phyloP scores from a whole-genome alignment of 2,888 invertebrate species.

The Spicauda simplicius region DNA sequence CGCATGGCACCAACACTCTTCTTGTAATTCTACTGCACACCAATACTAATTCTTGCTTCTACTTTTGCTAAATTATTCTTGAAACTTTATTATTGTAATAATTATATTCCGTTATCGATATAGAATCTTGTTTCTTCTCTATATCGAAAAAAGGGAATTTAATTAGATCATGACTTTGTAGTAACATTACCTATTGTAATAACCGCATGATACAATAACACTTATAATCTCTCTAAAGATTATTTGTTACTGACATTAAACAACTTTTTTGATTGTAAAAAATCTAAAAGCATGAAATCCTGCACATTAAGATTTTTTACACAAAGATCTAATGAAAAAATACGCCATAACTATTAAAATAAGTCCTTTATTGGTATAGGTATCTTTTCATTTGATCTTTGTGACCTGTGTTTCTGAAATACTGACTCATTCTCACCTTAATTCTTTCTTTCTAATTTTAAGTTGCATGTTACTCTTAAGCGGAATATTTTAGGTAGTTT shows the following conservation, averaged over 20 bases:
- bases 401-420: background rate
- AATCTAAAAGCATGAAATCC: slow-evolving; percentile 12
- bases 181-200: background rate
- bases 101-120: slow-evolving; percentile 11
- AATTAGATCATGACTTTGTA: slow-evolving; percentile 1
- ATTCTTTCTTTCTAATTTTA: slow-evolving; percentile 1
- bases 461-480: slow-evolving; percentile 14
- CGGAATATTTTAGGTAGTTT: background rate
- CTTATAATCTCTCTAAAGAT: background rate
- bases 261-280: background rate
- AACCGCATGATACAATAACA: background rate
- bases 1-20: slow-evolving; percentile 29
- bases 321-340: background rate
- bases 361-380: too few relatives aligned
- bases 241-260: background rate
- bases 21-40: background rate
- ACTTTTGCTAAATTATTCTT: slow-evolving; percentile 5
- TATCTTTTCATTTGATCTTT: slow-evolving; percentile 1
- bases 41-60: slow-evolving; percentile 8
- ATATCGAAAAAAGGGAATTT: slow-evolving; percentile 9
- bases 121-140: background rate
- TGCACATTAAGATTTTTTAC: background rate
- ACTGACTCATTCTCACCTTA: background rate
- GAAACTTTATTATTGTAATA: slow-evolving; percentile 13
- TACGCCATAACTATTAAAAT: too few relatives aligned